Evolutionary conservation across 2,888 invertebrate genomes (phyloP).

Genomic region (Phengaris alcon): DNA sequence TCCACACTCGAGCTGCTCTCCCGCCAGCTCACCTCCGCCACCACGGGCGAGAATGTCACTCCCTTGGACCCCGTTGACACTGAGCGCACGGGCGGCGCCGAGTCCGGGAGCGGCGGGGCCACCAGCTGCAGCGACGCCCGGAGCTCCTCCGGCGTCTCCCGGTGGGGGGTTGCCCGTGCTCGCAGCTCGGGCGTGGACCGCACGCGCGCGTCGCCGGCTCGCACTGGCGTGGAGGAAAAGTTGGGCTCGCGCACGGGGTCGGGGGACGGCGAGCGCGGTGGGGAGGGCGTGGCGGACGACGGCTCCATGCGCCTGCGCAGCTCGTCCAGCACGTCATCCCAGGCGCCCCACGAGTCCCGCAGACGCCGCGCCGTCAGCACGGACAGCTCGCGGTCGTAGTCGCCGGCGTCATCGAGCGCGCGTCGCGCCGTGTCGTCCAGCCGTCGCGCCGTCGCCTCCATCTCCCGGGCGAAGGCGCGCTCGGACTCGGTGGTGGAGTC

Average conservation of each 20-base stretch:
- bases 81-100: constrained; percentile 63
- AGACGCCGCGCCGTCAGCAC: constrained; percentile 76
- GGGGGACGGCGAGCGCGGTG: constrained; percentile 67
- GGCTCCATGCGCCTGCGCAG: constrained; percentile 67
- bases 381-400: constrained; percentile 78
- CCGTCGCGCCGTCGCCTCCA: constrained; percentile 70
- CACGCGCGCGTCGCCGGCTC: constrained; percentile 68
- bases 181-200: constrained; percentile 82
- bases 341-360: constrained; percentile 73
- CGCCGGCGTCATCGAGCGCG: constrained; percentile 72
- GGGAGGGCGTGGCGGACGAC: constrained; percentile 61
- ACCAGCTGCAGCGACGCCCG: constrained; percentile 79
- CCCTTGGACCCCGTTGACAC: constrained; percentile 78
- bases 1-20: constrained; percentile 70
- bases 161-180: constrained; percentile 63
- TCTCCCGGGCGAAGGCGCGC: constrained; percentile 66
- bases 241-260: constrained; percentile 66
- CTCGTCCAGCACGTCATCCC: constrained; percentile 73
- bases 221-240: constrained; percentile 80
- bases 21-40: constrained; percentile 89
- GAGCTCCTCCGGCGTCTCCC: constrained; percentile 73
- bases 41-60: constrained; percentile 89
- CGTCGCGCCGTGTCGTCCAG: constrained; percentile 65
- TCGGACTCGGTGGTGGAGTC: constrained; percentile 75
- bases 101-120: constrained; percentile 56